phyloP scores from a whole-genome alignment of 2,888 invertebrate genomes.

The Pardosa pseudoannulata region DNA sequence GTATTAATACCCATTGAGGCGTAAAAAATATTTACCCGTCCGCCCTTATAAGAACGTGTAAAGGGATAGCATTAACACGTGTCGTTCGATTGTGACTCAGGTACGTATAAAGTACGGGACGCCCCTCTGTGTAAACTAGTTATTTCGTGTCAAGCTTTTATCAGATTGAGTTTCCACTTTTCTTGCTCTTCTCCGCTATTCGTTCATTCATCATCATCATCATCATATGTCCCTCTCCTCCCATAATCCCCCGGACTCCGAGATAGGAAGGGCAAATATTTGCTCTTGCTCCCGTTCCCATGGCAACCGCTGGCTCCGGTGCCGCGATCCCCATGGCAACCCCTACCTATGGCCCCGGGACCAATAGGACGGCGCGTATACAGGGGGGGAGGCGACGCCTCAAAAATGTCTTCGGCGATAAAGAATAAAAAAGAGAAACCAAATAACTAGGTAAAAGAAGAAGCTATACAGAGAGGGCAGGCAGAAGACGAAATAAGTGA shows the following conservation, averaged over 20 bases:
- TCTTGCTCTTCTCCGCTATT: conserved; percentile 48
- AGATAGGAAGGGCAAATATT: conserved; percentile 72
- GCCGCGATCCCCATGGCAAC: conserved; percentile 66
- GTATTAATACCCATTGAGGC: conserved; percentile 12
- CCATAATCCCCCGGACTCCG: conserved; percentile 69
- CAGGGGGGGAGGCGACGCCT: conserved; percentile 31
- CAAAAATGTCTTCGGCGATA: conserved; percentile 37
- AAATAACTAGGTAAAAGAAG: conserved; percentile 56
- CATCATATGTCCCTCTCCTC: conserved; percentile 71
- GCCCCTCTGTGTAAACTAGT: conserved; percentile 71
- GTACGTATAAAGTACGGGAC: conserved; percentile 50
- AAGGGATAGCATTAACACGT: conserved; percentile 58
- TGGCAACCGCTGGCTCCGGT: conserved; percentile 66
- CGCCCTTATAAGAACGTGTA: conserved; percentile 53
- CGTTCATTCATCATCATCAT: conserved; percentile 71
- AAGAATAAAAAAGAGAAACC: conserved; percentile 33
- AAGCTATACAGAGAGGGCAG: conserved; percentile 22
- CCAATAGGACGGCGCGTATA: conserved; percentile 58
- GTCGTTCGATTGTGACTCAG: conserved; percentile 55
- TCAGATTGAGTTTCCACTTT: conserved; percentile 73
- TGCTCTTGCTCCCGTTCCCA: conserved; percentile 69
- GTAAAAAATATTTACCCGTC: conserved; percentile 26
- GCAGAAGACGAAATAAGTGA: conserved; percentile 49
- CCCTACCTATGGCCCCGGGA: conserved; percentile 68
- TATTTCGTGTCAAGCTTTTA: conserved; percentile 72